Evolutionary conservation across 2,888 invertebrate genomes (phyloP).

Genomic region (Xanthorhoe designata): DNA sequence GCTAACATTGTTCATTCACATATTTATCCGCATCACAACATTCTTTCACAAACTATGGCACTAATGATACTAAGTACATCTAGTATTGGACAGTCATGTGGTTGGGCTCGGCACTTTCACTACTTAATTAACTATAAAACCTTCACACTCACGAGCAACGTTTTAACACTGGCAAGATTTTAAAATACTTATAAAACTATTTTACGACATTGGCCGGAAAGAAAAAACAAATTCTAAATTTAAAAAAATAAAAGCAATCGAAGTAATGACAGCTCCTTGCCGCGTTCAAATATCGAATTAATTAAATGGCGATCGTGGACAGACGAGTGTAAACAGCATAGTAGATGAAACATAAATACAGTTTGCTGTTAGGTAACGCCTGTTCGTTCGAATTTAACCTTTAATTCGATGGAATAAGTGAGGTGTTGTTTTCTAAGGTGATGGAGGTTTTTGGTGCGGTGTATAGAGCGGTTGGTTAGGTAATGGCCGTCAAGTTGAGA

Average conservation of each 20-base stretch:
- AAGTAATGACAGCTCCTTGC: constrained; percentile 66
- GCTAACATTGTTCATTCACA: constrained; percentile 78
- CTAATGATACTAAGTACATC: constrained; percentile 33
- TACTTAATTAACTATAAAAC: constrained; percentile 32
- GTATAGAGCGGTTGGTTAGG: constrained; percentile 78
- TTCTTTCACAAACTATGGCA: constrained; percentile 38
- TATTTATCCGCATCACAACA: constrained; percentile 55
- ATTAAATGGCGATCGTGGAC: constrained; percentile 77
- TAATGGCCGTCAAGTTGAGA: constrained; percentile 77
- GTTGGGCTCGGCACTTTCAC: constrained; percentile 39
- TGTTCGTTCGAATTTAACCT: constrained; percentile 55
- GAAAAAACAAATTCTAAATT: constrained; percentile 40
- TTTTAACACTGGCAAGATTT: constrained; percentile 13
- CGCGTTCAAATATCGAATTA: constrained; percentile 79
- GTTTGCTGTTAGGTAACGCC: constrained; percentile 47
- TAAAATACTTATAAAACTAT: constrained; percentile 1
- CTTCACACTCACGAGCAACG: neutral
- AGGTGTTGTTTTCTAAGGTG: constrained; percentile 42
- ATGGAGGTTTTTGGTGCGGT: constrained; percentile 59
- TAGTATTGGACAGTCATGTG: constrained; percentile 36
- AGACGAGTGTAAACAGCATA: constrained; percentile 74
- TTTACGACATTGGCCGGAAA: constrained; percentile 44
- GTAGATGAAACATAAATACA: constrained; percentile 66
- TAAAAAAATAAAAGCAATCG: constrained; percentile 47
- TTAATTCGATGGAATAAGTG: constrained; percentile 54